These are phyloP conservation scores for Drosophila paramelanica DNA, from an alignment of 2,888 invertebrate genomes.

Conservation along the genomic window DNA sequence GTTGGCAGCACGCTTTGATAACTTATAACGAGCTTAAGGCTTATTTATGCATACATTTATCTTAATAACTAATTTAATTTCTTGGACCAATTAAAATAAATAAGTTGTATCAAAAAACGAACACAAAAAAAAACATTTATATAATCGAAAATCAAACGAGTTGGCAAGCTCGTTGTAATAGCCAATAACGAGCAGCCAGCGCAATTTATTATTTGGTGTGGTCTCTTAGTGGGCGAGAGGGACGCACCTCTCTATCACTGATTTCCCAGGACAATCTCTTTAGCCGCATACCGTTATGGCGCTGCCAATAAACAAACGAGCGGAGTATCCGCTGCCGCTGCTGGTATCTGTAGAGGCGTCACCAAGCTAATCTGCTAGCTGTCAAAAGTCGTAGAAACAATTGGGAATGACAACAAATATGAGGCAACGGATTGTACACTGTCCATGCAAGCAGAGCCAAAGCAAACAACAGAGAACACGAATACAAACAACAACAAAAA, in stretches of 20 bases:
- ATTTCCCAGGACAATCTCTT: conserved; percentile 63
- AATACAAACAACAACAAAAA: background rate
- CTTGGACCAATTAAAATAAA: no score
- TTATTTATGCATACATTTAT: no score
- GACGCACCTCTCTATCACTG: conserved; percentile 32
- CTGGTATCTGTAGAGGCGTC: conserved; percentile 56
- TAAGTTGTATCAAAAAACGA: no score
- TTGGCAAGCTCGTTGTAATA: conserved; percentile 16
- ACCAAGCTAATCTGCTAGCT: conserved; percentile 73
- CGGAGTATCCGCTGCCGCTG: conserved; percentile 10
- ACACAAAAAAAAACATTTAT: no score
- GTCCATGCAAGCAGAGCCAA: conserved; percentile 47
- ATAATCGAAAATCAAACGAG: conserved; percentile 15
- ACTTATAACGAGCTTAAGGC: no score
- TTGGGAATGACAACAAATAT: conserved; percentile 78
- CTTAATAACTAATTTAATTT: no score
- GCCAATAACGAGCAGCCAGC: conserved; percentile 24
- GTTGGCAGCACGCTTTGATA: no score
- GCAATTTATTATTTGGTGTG: conserved; percentile 8
- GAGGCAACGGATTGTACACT: conserved; percentile 49
- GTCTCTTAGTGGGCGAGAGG: background rate
- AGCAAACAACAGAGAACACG: conserved; percentile 40
- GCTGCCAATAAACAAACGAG: conserved; percentile 24
- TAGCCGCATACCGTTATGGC: conserved; percentile 27
- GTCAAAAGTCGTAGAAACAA: conserved; percentile 77